phyloP scores from a whole-genome alignment of 2,888 invertebrate genomes.

The Aelia acuminata region DNA sequence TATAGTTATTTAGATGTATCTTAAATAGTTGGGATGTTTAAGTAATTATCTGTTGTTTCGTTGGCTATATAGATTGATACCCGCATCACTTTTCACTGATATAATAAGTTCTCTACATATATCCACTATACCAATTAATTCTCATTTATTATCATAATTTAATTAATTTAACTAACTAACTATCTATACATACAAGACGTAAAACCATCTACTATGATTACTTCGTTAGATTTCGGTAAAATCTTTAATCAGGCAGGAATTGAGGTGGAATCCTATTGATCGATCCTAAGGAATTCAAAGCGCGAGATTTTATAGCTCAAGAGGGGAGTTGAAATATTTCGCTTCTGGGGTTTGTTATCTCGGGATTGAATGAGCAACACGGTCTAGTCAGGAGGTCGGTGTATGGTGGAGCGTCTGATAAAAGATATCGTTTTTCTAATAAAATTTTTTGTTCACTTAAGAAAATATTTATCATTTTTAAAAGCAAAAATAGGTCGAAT shows the following conservation, averaged over 20 bases:
- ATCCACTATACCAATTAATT: too few species aligned
- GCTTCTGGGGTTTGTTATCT: slow-evolving; percentile 14
- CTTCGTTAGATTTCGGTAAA: not conserved
- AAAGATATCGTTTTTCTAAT: not conserved
- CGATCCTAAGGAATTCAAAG: not conserved
- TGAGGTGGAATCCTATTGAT: not conserved
- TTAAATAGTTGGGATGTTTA: too few species aligned
- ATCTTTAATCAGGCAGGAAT: not conserved
- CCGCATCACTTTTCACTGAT: too few species aligned
- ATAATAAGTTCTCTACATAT: too few species aligned
- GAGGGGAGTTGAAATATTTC: not conserved
- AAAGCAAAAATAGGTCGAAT: not conserved
- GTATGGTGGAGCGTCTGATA: not conserved
- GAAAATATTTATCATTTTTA: not conserved
- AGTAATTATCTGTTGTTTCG: too few species aligned
- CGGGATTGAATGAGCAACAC: not conserved
- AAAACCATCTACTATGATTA: not conserved
- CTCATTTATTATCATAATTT: too few species aligned
- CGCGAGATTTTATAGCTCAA: not conserved
- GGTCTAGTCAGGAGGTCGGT: not conserved
- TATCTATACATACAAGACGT: too few species aligned
- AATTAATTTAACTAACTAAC: too few species aligned
- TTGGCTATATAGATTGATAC: too few species aligned
- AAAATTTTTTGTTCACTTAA: not conserved
- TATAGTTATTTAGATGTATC: too few species aligned